Conservation (phyloP, 2,113 vertebrate species). For the Caranx melampygus region DNA sequence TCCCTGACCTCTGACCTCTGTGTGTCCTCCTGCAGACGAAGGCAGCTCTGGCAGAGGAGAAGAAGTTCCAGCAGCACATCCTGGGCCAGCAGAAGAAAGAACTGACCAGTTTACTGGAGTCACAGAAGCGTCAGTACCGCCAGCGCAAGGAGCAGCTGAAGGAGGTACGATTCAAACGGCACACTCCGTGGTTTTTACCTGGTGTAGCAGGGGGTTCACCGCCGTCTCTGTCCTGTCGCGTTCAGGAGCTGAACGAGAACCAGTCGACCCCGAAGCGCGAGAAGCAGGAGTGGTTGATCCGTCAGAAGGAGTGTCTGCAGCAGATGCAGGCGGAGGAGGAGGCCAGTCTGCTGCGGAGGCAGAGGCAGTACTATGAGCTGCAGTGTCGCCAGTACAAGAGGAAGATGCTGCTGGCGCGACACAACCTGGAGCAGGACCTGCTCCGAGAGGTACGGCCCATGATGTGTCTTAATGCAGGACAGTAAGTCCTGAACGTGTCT, state of each 20-base stretch:
- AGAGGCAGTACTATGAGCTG: slow-evolving; percentile 92
- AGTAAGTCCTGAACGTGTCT: too few species aligned
- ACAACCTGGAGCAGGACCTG: slow-evolving; percentile 93
- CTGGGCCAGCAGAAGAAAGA: slow-evolving; percentile 94
- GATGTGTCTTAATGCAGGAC: too few species aligned
- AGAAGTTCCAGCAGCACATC: slow-evolving; percentile 95
- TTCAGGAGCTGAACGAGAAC: slow-evolving; percentile 91
- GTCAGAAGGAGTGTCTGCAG: slow-evolving; percentile 93
- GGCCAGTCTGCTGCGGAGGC: slow-evolving; percentile 87
- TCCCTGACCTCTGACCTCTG: not conserved
- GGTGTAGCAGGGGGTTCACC: too few species aligned
- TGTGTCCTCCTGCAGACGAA: slow-evolving; percentile 79
- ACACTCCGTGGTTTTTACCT: too few species aligned
- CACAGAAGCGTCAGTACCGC: slow-evolving; percentile 91
- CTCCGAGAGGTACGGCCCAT: slow-evolving; percentile 86
- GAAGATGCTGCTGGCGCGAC: slow-evolving; percentile 91
- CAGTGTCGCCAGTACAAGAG: slow-evolving; percentile 93
- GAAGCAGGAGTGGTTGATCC: slow-evolving; percentile 93
- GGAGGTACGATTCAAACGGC: slow-evolving; percentile 79
- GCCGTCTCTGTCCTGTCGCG: not conserved
- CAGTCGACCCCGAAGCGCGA: slow-evolving; percentile 92
- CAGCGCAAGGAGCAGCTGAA: slow-evolving; percentile 93
- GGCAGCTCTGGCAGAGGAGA: slow-evolving; percentile 87
- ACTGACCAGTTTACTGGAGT: slow-evolving; percentile 87
- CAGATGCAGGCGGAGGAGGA: slow-evolving; percentile 94